Conservation (phyloP, 1,140 invertebrate genomes). For the Amphibalanus amphitrite region DNA sequence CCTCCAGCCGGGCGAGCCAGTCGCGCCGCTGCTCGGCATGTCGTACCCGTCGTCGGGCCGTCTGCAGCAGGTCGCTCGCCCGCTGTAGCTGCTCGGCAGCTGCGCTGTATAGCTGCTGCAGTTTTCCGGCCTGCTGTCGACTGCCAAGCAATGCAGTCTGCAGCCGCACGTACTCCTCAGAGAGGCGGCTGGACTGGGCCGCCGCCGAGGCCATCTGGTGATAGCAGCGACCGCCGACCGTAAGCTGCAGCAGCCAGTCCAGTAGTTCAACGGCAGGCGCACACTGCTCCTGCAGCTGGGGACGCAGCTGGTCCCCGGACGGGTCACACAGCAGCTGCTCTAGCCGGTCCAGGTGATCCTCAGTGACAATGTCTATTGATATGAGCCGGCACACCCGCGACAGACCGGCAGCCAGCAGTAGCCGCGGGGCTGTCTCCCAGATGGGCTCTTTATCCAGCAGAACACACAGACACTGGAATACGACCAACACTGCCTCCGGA, state of each 20-base stretch:
- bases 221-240: not conserved
- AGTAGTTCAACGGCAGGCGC: not conserved
- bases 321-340: not conserved
- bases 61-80: not conserved
- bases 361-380: not conserved
- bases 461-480: not conserved
- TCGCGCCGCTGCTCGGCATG: not conserved
- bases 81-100: not conserved
- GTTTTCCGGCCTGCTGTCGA: not conserved
- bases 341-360: not conserved
- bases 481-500: not conserved
- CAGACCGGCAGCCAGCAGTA: not conserved
- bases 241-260: not conserved
- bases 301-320: not conserved
- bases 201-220: not conserved
- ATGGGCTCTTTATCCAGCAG: not conserved
- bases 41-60: not conserved
- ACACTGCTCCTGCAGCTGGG: not conserved
- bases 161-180: not conserved
- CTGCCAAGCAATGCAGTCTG: not conserved
- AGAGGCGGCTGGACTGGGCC: not conserved
- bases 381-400: not conserved
- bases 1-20: not conserved
- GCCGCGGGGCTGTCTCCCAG: not conserved
- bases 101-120: not conserved